A percentile compares a stretch with the other conserved stretches of the same genome.
Conservation (phyloP, 2,888 invertebrate genomes). For the Limnephilus rhombicus region DNA sequence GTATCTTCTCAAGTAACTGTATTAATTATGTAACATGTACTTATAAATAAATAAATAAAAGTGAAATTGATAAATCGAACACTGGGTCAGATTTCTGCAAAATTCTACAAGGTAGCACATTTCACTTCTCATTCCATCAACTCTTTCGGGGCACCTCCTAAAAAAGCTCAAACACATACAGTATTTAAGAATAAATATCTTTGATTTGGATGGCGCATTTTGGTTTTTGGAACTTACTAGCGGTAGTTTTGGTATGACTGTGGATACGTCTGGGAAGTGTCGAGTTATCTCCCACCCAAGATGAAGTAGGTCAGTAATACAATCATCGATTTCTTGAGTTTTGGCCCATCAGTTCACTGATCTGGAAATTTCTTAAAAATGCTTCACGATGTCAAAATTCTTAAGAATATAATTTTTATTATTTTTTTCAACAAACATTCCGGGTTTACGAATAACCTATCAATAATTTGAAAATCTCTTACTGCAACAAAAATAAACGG, state of each 20-base stretch:
- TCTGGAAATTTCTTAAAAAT: neutral
- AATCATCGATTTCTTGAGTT: neutral
- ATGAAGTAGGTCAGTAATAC: neutral
- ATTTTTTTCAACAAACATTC: too few species aligned
- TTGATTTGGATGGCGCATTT: neutral
- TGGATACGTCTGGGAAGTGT: constrained; percentile 50
- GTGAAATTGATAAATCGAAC: neutral
- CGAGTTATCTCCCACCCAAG: constrained; percentile 59
- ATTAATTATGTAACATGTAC: too few species aligned
- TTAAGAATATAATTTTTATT: too few species aligned
- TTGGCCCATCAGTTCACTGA: neutral
- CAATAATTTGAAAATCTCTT: too few species aligned
- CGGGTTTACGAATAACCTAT: too few species aligned
- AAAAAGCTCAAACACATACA: neutral
- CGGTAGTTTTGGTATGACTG: neutral
- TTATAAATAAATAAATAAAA: too few species aligned
- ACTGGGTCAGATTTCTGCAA: constrained; percentile 4
- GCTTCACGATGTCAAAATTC: neutral
- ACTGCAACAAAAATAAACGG: too few species aligned
- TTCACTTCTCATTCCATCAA: neutral
- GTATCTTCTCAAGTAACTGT: too few species aligned
- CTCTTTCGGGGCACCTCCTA: neutral
- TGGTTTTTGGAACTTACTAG: neutral
- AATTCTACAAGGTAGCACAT: neutral
- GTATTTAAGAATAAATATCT: neutral